A percentile compares a stretch with the other conserved stretches of the same genome.
Evolutionary conservation across 2,797 vertebrate genomes (phyloP).

Genomic region (Centropyge bicolor): DNA sequence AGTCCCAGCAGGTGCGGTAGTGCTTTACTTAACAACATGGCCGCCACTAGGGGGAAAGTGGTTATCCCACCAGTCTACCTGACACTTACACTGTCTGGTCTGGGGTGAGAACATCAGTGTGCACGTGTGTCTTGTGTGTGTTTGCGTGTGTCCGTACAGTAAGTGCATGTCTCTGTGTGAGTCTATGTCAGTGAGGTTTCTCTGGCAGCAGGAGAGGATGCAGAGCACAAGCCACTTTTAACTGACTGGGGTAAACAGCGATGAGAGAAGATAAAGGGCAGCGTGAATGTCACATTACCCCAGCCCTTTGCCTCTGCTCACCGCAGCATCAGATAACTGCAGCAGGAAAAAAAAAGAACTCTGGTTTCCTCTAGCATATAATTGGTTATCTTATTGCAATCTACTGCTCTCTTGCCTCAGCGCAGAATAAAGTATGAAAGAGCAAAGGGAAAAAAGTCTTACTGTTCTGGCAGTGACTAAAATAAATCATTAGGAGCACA

Average conservation of each 20-base stretch:
- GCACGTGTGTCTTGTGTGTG: constrained; percentile 1
- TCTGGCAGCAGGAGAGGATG: constrained; percentile 88
- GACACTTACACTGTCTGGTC: constrained; percentile 41
- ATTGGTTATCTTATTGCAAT: constrained; percentile 91
- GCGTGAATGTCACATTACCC: constrained; percentile 88
- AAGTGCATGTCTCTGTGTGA: constrained; percentile 69
- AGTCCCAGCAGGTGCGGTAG: constrained; percentile 22
- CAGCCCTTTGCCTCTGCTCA: constrained; percentile 86
- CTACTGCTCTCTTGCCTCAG: constrained; percentile 83
- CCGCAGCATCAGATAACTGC: constrained; percentile 96
- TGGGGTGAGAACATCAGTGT: constrained; percentile 23
- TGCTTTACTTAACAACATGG: constrained; percentile 45
- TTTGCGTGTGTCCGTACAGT: constrained; percentile 46
- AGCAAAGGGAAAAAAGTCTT: constrained; percentile 69
- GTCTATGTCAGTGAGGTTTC: constrained; percentile 84
- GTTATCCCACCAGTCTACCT: constrained; percentile 55
- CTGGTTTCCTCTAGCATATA: constrained; percentile 92
- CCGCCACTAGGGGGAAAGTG: constrained; percentile 18
- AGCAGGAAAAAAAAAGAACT: constrained; percentile 86
- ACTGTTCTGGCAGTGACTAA: constrained; percentile 76
- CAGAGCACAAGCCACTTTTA: constrained; percentile 88
- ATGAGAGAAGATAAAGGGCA: constrained; percentile 91
- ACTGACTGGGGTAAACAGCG: constrained; percentile 91
- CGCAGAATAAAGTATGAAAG: constrained; percentile 69
- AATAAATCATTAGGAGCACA: constrained; percentile 77